Conservation (phyloP, 2,113 vertebrate genomes). For the Sinocyclocheilus anshuiensis region DNA sequence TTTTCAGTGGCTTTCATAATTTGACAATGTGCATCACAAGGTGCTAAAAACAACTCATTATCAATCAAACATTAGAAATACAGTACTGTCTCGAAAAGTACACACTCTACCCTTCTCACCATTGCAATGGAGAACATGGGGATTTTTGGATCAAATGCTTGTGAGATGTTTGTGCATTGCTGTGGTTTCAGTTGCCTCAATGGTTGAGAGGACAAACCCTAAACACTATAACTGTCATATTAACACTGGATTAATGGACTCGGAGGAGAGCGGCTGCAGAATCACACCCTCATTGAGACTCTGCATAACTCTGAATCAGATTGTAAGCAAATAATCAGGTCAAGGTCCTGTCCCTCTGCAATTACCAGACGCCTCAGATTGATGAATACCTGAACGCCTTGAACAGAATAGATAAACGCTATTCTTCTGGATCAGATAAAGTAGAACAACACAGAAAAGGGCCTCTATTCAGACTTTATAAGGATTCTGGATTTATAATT, state of each 20-base stretch:
- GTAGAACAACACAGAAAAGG: not conserved
- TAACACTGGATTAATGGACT: conserved; percentile 7
- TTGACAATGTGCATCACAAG: not conserved
- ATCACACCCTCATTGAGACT: not conserved
- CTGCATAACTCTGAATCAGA: conserved; percentile 16
- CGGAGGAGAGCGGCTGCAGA: not conserved
- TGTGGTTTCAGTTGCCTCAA: not conserved
- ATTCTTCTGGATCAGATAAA: not conserved
- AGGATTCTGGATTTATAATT: not conserved
- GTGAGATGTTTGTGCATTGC: not conserved
- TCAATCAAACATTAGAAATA: not conserved
- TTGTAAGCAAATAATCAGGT: conserved; percentile 26
- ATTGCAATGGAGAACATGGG: not conserved
- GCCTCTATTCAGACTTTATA: not conserved
- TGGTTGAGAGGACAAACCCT: not conserved
- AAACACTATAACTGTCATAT: conserved; percentile 10
- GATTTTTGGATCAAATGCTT: conserved; percentile 23
- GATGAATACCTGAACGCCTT: not conserved
- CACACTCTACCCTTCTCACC: not conserved
- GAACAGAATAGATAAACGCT: not conserved
- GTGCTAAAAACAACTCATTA: not conserved
- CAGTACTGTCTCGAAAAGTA: not conserved
- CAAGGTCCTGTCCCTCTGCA: not conserved
- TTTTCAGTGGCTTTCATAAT: not conserved
- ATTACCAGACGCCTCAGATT: conserved; percentile 4